phyloP scores from a whole-genome alignment of 2,888 invertebrate genomes.

The Callyntrura guangdongensis region DNA sequence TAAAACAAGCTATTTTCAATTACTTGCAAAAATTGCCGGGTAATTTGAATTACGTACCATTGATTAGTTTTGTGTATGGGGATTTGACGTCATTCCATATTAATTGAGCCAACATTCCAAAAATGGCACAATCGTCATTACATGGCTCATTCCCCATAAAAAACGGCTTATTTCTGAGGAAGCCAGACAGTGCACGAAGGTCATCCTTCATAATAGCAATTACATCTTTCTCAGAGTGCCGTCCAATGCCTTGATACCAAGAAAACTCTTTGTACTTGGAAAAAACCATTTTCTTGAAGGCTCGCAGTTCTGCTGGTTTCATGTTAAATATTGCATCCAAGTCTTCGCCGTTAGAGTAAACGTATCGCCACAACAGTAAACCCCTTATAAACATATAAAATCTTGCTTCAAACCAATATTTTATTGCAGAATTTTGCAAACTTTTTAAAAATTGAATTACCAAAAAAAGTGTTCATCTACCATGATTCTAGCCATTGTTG shows the following conservation, averaged over 20 bases:
- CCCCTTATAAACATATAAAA: no score
- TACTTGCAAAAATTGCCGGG: no score
- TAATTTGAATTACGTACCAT: no score
- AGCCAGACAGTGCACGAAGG: slow-evolving; percentile 77
- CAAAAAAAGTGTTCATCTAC: slow-evolving; percentile 80
- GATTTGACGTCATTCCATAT: slow-evolving; percentile 82
- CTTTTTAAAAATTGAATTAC: slow-evolving; percentile 39
- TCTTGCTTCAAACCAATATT: no score
- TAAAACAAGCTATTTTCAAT: no score
- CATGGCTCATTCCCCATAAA: slow-evolving; percentile 82
- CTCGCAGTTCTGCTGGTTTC: neutral
- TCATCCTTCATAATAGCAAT: slow-evolving; percentile 71
- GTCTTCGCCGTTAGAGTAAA: slow-evolving; percentile 43
- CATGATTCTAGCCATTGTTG: slow-evolving; percentile 68
- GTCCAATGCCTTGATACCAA: slow-evolving; percentile 81
- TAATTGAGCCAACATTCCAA: slow-evolving; percentile 85
- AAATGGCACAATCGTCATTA: slow-evolving; percentile 86
- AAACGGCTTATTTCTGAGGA: slow-evolving; percentile 81
- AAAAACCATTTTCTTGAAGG: slow-evolving; percentile 51
- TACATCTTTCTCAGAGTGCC: slow-evolving; percentile 80
- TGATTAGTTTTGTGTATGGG: neutral
- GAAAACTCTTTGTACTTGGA: neutral
- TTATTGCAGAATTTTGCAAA: neutral
- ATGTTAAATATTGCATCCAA: no score
- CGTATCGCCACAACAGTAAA: slow-evolving; percentile 57